These are phyloP conservation scores for Agonopterix arenella DNA, from an alignment of 2,888 invertebrate genomes.

Conservation along the genomic window DNA sequence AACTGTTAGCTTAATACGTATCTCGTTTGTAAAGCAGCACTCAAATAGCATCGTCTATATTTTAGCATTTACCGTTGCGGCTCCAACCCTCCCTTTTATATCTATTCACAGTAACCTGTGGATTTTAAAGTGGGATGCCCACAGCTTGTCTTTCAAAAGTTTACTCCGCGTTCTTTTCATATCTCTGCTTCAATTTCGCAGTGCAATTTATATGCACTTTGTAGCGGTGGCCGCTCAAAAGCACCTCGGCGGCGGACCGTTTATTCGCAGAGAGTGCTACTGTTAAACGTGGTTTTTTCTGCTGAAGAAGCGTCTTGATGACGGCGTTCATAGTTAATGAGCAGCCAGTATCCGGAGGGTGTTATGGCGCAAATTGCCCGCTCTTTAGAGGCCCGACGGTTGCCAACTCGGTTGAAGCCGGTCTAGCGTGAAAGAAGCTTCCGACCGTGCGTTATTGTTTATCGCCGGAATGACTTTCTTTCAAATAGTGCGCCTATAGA, in stretches of 20 bases:
- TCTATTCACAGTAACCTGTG: conserved; percentile 36
- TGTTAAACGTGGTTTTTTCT: conserved; percentile 66
- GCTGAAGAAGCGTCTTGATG: conserved; percentile 71
- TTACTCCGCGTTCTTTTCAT: conserved; percentile 53
- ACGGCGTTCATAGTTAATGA: conserved; percentile 75
- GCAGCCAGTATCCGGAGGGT: conserved; percentile 67
- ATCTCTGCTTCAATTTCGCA: conserved; percentile 64
- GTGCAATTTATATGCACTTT: conserved; percentile 76
- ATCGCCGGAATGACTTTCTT: conserved; percentile 64
- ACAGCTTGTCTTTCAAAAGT: conserved; percentile 59
- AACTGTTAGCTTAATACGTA: no score
- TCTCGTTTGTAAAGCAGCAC: no score
- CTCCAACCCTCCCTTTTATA: conserved; percentile 17
- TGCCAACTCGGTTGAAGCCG: conserved; percentile 52
- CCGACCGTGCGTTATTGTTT: conserved; percentile 69
- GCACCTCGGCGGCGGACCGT: conserved; percentile 47
- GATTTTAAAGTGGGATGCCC: conserved; percentile 45
- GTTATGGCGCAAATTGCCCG: conserved; percentile 66
- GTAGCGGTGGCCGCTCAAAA: conserved; percentile 60
- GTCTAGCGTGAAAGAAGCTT: conserved; percentile 60
- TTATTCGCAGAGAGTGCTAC: conserved; percentile 64
- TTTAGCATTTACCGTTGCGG: background rate
- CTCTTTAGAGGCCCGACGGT: conserved; percentile 54
- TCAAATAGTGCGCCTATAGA: conserved; percentile 37
- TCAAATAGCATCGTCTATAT: background rate